A percentile compares a stretch with the other conserved stretches of the same genome.
Evolutionary conservation across 2,888 invertebrate species (phyloP).

Genomic region (Falcaria lacertinaria): DNA sequence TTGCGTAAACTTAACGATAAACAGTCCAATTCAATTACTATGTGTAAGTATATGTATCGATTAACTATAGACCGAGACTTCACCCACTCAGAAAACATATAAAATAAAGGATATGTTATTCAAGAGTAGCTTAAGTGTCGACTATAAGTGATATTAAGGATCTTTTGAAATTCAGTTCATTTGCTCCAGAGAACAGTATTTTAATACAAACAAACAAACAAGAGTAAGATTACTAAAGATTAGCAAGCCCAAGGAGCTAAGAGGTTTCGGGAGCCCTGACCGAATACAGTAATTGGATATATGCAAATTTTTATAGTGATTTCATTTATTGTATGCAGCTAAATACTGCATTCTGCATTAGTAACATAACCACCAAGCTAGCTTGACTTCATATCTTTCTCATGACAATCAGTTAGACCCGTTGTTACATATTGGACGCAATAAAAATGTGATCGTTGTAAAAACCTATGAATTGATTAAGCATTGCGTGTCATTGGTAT

Average conservation of each 20-base stretch:
- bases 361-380: too few relatives aligned
- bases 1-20: constrained; percentile 1
- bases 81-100: too few relatives aligned
- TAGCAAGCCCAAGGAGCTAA: not conserved
- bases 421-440: constrained; percentile 17
- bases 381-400: not conserved
- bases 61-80: too few relatives aligned
- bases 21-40: too few relatives aligned
- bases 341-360: not conserved
- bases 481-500: constrained; percentile 59
- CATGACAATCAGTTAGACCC: constrained; percentile 3
- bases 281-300: not conserved
- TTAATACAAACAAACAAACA: too few relatives aligned
- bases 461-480: constrained; percentile 13
- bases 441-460: constrained; percentile 16
- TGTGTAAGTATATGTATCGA: too few relatives aligned
- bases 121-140: too few relatives aligned
- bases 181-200: too few relatives aligned
- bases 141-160: too few relatives aligned
- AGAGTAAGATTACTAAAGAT: too few relatives aligned
- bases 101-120: too few relatives aligned
- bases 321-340: not conserved
- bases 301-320: not conserved
- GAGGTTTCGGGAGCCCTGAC: constrained; percentile 1
- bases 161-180: too few relatives aligned